Evolutionary conservation across 2,888 invertebrate genomes (phyloP).

Genomic region (Yponomeuta plumbellus): DNA sequence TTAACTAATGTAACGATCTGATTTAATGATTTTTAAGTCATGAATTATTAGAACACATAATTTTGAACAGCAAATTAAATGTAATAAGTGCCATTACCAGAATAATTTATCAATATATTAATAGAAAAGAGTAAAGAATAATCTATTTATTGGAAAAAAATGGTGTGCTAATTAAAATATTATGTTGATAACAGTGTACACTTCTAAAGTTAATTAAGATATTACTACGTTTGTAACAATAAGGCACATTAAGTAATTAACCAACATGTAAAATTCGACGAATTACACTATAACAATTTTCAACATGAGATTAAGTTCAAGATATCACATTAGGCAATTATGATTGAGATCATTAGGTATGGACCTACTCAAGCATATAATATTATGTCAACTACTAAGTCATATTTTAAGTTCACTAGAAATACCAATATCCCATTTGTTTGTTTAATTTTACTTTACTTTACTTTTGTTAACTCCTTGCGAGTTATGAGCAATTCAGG

Average conservation of each 20-base stretch:
- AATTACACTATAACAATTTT: too few relatives aligned
- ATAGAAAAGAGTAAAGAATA: not conserved
- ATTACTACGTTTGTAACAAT: not conserved
- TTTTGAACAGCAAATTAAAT: not conserved
- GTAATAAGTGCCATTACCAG: not conserved
- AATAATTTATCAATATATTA: not conserved
- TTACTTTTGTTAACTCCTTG: too few relatives aligned
- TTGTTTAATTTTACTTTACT: too few relatives aligned
- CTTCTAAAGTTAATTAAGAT: not conserved
- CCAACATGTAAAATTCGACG: not conserved
- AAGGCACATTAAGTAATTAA: not conserved
- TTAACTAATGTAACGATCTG: not conserved
- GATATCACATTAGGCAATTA: not conserved
- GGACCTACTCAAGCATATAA: not conserved
- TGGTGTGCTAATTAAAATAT: not conserved
- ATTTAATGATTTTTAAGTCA: not conserved
- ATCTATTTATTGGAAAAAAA: not conserved
- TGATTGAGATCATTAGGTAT: not conserved
- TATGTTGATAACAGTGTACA: not conserved
- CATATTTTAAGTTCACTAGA: too few relatives aligned
- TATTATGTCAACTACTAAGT: not conserved
- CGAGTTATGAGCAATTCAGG: too few relatives aligned
- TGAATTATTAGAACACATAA: not conserved
- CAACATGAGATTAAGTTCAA: not conserved
- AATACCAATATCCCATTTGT: too few relatives aligned